These are phyloP conservation scores for Spinibarbus caldwelli DNA, from an alignment of 2,797 vertebrate genomes.

Conservation along the genomic window DNA sequence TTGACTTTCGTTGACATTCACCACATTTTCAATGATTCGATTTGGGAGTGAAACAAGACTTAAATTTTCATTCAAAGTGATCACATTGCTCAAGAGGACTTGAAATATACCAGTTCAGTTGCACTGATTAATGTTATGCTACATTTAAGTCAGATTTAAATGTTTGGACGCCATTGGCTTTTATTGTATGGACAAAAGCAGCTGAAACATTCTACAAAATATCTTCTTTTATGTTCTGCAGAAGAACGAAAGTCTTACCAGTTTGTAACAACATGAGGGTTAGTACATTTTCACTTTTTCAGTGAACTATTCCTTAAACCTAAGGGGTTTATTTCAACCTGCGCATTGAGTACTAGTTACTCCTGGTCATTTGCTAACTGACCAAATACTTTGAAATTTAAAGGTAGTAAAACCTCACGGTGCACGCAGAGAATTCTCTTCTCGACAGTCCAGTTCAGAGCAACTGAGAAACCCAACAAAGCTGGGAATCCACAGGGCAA, in stretches of 20 bases:
- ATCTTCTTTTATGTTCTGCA: background rate
- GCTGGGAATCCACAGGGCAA: constrained; percentile 20
- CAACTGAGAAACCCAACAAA: constrained; percentile 18
- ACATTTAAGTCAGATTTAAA: background rate
- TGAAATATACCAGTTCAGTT: background rate
- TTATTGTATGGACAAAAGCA: background rate
- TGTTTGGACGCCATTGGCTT: background rate
- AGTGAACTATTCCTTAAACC: background rate
- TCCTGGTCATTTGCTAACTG: background rate
- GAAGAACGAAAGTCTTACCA: no score
- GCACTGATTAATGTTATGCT: background rate
- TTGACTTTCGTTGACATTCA: no score
- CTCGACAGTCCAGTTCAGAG: constrained; percentile 14
- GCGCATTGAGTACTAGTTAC: constrained; percentile 1
- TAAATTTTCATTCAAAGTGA: background rate
- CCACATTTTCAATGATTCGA: no score
- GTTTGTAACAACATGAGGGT: background rate
- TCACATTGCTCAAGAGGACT: background rate
- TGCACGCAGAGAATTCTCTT: constrained; percentile 5
- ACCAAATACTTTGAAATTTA: constrained; percentile 8
- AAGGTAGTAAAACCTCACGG: constrained; percentile 35
- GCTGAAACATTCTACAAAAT: background rate
- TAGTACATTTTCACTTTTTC: background rate
- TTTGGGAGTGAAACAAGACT: no score
- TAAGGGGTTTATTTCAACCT: constrained; percentile 14